Evolutionary conservation across 2,113 vertebrate species (phyloP), one percentile per base, ranked within the genome.

Genomic region (Xerus inauris): DNA sequence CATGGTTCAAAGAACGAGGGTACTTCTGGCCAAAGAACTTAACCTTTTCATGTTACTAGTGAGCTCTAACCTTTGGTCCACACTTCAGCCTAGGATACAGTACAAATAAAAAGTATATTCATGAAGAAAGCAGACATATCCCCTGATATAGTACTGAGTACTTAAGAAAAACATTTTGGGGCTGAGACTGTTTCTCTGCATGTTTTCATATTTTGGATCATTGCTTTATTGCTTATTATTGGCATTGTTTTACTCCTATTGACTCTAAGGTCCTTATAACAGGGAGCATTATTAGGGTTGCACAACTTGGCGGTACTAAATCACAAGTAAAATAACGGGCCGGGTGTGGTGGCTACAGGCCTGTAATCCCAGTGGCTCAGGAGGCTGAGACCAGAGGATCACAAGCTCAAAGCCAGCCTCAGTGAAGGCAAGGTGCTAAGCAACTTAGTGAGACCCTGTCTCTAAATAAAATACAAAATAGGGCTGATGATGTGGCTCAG

Each of bases 61-160:
- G 92, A 85, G 73, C 30, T 95, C 64, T 79, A 87, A 76, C 94
- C 97, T 90, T 76, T 85, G 71, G 89, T 79, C 91, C 89, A 69
- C 73, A 22, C 69, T 86, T 96, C 40, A 47, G 30, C 9, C 75
- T 72, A 65, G 47, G 26, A 9, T 42, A 65, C 8, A 79, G 32
- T 76, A 82, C 16, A 89, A 89, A 73, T 59, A 47, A 79, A 45
- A 80, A 81, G 38, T 35, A 64, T 5, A 67, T 85, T 85, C 76
- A 42, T 30, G 5, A 76, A 17, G 76, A 59, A 85, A 95, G 80
- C 30, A 72, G 17, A 32, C 51, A 32, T 72, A 57, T 67, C 13
- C 83, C 45, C 65, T 57, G 65, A 75, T 45, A n/a, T 22, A 87
- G 32, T 42, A 38, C 20, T 95, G 77, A 35, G 28, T 83, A 54